Evolutionary conservation across 2,888 invertebrate species (phyloP), one percentile per base, ranked within the genome.

Genomic region (Odontocolon sp.): DNA sequence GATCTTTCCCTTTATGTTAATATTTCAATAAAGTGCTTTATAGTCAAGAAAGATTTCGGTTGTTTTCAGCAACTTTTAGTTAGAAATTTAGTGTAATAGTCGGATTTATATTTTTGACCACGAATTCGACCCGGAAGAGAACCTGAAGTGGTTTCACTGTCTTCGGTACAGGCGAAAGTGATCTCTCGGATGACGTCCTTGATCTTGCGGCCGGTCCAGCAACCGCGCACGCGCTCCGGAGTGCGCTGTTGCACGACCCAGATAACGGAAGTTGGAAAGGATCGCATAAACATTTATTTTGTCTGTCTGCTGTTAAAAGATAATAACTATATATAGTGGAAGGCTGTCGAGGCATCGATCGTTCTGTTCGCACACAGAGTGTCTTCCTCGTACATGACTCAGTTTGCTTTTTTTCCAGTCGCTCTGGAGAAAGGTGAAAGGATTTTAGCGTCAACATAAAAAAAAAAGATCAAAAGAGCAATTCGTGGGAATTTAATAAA

Each of bases 121-220:
- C n/a, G n/a, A n/a, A n/a, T n/a, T n/a, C n/a, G n/a, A n/a, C n/a
- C n/a, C n/a, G 28, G 63, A 26, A 47, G 50, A 33, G 14, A 23
- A 9, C 18, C 18, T 47, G 26, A 40, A 14, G 9, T n/a, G 28
- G 33, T 28, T 26, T 47, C 42, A 23, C 47, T 47, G 52, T 42
- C 64, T 67, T 18, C 8, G 61, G 36, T 6, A 33, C 66, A 54
- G 77, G 78, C 67, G 86, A 87, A 83, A 86, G 85, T 83, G 80
- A 81, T 79, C 71, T 59, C 16, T 59, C 68, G 40, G 33, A 61
- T 70, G 38, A 73, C 70, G 83, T 83, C 87, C 85, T 86, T 86
- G 86, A 82, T 85, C 83, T 87, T 87, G 86, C 61, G 78, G 76
- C 76, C 33, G 9, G 63, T 67, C 54, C 16, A 8, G 23, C 66